These are phyloP conservation scores for Cichladusa arquata DNA, from an alignment of 2,113 vertebrate species.

Conservation along the genomic window DNA sequence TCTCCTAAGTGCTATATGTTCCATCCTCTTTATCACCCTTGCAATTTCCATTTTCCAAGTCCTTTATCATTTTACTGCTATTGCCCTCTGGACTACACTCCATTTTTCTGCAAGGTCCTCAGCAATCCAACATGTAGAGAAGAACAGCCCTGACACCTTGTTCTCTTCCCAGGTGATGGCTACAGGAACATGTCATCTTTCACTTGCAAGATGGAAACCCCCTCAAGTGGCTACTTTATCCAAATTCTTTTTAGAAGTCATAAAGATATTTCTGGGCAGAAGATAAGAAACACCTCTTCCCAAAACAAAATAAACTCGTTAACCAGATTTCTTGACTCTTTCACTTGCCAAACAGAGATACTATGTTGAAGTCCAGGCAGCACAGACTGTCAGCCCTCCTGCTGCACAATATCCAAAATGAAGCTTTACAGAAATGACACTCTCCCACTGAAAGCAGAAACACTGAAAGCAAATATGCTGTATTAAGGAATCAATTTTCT, in stretches of 20 bases:
- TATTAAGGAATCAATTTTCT: neutral
- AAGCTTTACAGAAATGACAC: neutral
- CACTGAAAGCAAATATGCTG: neutral
- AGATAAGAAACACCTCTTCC: neutral
- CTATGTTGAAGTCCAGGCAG: neutral
- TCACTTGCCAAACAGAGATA: neutral
- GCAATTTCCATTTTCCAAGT: conserved; percentile 27
- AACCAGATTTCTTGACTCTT: neutral
- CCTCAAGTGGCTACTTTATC: neutral
- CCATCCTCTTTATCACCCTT: conserved; percentile 44
- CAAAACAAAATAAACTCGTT: neutral
- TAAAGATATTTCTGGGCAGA: neutral
- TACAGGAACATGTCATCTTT: neutral
- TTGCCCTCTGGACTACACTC: neutral
- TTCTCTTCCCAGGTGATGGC: neutral
- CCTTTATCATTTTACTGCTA: conserved; percentile 18
- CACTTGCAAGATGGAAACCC: neutral
- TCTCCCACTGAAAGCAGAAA: neutral
- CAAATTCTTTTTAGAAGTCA: neutral
- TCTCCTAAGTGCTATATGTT: conserved; percentile 42
- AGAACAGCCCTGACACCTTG: neutral
- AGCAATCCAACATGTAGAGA: neutral
- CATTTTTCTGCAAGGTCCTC: conserved; percentile 13
- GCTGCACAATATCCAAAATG: neutral
- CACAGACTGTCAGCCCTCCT: neutral